Evolutionary conservation across 2,113 vertebrate genomes (phyloP).

Genomic region (Gymnocephalus cernua): DNA sequence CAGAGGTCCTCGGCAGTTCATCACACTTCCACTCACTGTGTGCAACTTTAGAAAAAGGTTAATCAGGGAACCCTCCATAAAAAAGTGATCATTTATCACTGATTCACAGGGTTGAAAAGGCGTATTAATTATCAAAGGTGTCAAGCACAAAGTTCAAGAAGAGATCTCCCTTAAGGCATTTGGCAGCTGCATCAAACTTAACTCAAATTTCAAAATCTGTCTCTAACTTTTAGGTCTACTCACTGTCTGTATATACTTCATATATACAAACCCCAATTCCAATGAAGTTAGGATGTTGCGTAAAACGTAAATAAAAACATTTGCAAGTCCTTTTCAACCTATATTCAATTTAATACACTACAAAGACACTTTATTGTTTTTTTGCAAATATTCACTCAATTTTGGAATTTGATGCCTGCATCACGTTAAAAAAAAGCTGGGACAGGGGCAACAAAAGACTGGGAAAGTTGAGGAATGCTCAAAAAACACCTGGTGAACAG

Average conservation of each 20-base stretch:
- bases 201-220: slow-evolving; percentile 48
- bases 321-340: too few relatives aligned
- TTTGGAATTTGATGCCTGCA: too few relatives aligned
- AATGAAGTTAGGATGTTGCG: too few relatives aligned
- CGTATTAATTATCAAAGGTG: slow-evolving; percentile 62
- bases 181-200: slow-evolving; percentile 49
- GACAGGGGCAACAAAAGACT: too few relatives aligned
- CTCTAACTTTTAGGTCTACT: slow-evolving; percentile 12
- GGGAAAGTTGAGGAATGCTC: too few relatives aligned
- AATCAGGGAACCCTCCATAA: slow-evolving; percentile 51
- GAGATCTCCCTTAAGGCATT: slow-evolving; percentile 61
- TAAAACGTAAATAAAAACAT: too few relatives aligned
- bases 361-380: too few relatives aligned
- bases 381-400: too few relatives aligned
- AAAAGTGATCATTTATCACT: slow-evolving; percentile 66
- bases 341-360: too few relatives aligned
- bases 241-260: background rate
- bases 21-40: slow-evolving; percentile 15
- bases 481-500: too few relatives aligned
- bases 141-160: slow-evolving; percentile 60
- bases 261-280: background rate
- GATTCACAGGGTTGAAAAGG: slow-evolving; percentile 53
- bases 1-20: slow-evolving; percentile 61
- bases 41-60: slow-evolving; percentile 54
- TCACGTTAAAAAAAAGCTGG: too few relatives aligned